phyloP scores from a whole-genome alignment of 2,888 invertebrate species.

The Euphydryas editha region DNA sequence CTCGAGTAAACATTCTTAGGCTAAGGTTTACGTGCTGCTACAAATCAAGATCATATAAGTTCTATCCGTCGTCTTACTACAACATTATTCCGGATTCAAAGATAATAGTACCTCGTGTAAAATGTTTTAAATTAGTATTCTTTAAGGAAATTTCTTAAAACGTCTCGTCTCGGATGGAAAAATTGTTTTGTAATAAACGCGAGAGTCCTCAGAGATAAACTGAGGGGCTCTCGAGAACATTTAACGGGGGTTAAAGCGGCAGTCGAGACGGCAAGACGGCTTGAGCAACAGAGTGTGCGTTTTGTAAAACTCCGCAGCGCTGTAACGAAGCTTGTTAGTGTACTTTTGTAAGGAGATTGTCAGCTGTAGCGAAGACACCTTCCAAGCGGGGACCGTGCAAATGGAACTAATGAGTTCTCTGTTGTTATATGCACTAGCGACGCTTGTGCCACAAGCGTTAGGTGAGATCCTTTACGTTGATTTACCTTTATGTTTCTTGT shows the following conservation, averaged over 20 bases:
- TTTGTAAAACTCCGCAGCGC: constrained; percentile 63
- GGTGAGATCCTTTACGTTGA: constrained; percentile 58
- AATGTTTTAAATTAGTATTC: constrained; percentile 12
- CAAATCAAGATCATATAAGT: constrained; percentile 49
- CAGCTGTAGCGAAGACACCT: constrained; percentile 67
- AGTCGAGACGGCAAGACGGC: constrained; percentile 43
- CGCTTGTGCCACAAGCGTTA: constrained; percentile 57
- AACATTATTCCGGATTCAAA: constrained; percentile 40
- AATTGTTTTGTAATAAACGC: constrained; percentile 30
- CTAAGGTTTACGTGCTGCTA: constrained; percentile 28
- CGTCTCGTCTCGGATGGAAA: background rate
- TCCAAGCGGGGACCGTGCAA: constrained; percentile 57
- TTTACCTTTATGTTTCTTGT: constrained; percentile 39
- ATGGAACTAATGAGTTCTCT: constrained; percentile 78
- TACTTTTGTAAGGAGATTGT: constrained; percentile 74
- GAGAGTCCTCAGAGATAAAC: constrained; percentile 42
- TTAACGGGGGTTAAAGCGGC: constrained; percentile 50
- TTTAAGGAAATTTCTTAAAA: constrained; percentile 10
- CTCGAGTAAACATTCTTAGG: constrained; percentile 46
- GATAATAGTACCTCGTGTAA: background rate
- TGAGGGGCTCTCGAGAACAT: constrained; percentile 59
- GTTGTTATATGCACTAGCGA: constrained; percentile 66
- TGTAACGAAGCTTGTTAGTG: constrained; percentile 80
- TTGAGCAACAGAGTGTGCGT: constrained; percentile 58
- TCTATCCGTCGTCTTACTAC: constrained; percentile 40